phyloP scores from a whole-genome alignment of 2,888 invertebrate genomes.

The Amaurobius ferox region DNA sequence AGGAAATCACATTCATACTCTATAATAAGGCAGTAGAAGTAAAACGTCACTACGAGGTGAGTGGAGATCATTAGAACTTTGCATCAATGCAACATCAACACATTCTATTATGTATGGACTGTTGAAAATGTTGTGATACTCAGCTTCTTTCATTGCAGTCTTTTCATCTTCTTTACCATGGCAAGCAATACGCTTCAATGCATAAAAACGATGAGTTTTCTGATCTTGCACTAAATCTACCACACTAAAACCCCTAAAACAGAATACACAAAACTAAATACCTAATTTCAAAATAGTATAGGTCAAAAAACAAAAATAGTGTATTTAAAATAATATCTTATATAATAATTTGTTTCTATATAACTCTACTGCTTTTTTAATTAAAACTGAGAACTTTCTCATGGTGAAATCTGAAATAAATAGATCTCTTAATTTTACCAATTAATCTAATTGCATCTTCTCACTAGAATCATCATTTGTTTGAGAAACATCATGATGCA shows the following conservation, averaged over 20 bases:
- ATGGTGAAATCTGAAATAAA: too few species aligned
- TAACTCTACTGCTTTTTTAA: too few species aligned
- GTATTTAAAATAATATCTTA: too few species aligned
- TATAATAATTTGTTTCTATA: too few species aligned
- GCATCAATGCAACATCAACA: slow-evolving; percentile 83
- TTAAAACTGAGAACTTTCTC: too few species aligned
- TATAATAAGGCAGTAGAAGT: slow-evolving; percentile 86
- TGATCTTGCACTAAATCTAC: slow-evolving; percentile 86
- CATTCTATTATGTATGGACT: slow-evolving; percentile 86
- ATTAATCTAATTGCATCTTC: too few species aligned
- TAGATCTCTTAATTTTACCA: too few species aligned
- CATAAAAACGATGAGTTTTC: slow-evolving; percentile 83
- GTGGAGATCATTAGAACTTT: slow-evolving; percentile 73
- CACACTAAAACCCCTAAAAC: slow-evolving; percentile 86
- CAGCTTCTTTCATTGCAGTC: slow-evolving; percentile 84
- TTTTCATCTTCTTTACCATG: slow-evolving; percentile 87
- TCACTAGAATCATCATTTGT: too few species aligned
- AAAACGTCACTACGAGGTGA: slow-evolving; percentile 82
- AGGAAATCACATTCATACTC: slow-evolving; percentile 78
- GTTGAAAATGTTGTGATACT: slow-evolving; percentile 84
- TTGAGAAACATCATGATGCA: too few species aligned
- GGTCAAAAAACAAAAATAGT: too few species aligned
- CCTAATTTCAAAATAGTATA: too few species aligned
- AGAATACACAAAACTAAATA: background rate
- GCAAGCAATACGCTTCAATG: slow-evolving; percentile 88